These are phyloP conservation scores for Drosophila cracens DNA, from an alignment of 2,888 invertebrate genomes.

Conservation along the genomic window DNA sequence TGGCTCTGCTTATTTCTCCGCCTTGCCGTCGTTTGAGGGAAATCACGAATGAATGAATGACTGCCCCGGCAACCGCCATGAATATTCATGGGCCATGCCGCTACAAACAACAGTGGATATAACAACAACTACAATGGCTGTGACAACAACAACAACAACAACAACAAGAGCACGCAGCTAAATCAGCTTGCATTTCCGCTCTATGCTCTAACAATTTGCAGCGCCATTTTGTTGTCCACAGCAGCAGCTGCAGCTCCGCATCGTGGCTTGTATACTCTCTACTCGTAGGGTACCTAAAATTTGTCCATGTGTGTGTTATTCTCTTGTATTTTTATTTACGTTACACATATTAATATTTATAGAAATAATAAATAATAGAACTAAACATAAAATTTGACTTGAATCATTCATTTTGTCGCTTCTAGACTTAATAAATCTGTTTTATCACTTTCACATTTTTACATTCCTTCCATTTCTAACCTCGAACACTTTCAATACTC, in stretches of 20 bases:
- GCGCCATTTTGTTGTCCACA: slow-evolving; percentile 69
- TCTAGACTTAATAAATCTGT: neutral
- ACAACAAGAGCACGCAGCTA: slow-evolving; percentile 37
- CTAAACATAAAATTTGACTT: neutral
- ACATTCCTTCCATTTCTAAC: neutral
- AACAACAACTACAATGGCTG: slow-evolving; percentile 20
- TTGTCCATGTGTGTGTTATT: neutral
- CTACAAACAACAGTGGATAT: slow-evolving; percentile 59
- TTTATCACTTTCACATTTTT: neutral
- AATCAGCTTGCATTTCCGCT: slow-evolving; percentile 75
- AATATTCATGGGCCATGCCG: slow-evolving; percentile 73
- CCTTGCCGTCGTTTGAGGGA: slow-evolving; percentile 61
- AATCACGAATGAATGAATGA: slow-evolving; percentile 80
- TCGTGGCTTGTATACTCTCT: slow-evolving; percentile 22
- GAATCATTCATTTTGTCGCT: neutral
- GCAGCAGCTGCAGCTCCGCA: slow-evolving; percentile 32
- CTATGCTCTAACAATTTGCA: slow-evolving; percentile 71
- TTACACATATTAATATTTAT: neutral
- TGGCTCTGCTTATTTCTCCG: neutral
- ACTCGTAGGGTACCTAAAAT: neutral
- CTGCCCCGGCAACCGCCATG: slow-evolving; percentile 75
- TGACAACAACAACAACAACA: slow-evolving; percentile 14
- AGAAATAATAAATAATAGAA: neutral
- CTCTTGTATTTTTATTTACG: neutral
- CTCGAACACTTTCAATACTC: neutral